Conservation (phyloP, 2,888 invertebrate species). For the Hetaerina titia region DNA sequence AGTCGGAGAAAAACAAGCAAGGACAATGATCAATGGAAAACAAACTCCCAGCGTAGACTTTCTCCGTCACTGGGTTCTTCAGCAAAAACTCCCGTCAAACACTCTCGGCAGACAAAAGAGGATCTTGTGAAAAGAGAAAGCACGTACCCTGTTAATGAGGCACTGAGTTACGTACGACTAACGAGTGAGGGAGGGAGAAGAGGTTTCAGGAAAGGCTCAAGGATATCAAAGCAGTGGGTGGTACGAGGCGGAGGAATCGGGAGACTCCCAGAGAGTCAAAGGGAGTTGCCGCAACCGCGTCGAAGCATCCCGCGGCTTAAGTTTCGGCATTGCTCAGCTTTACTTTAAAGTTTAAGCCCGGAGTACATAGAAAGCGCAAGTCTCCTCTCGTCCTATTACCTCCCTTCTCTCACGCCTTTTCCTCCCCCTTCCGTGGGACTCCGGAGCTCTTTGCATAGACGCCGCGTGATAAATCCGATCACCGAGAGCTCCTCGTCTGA, state of each 20-base stretch:
- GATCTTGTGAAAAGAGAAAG: not conserved
- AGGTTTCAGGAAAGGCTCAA: not conserved
- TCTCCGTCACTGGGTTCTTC: not conserved
- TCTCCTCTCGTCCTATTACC: not conserved
- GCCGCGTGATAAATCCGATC: slow-evolving; percentile 45
- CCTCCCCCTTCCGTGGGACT: not conserved
- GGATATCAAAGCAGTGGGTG: not conserved
- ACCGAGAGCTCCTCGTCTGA: not conserved
- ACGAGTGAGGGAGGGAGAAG: not conserved
- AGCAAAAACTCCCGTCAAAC: too few relatives aligned
- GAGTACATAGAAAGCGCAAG: not conserved
- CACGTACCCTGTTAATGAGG: slow-evolving; percentile 45
- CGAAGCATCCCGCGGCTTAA: slow-evolving; percentile 1
- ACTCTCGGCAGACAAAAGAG: not conserved
- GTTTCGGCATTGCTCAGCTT: not conserved
- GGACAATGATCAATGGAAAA: not conserved
- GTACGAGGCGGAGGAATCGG: not conserved
- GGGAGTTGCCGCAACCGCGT: not conserved
- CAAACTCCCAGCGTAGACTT: not conserved
- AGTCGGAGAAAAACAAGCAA: not conserved
- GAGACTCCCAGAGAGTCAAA: not conserved
- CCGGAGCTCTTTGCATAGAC: not conserved
- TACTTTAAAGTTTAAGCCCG: not conserved
- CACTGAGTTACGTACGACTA: slow-evolving; percentile 36
- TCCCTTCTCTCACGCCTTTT: not conserved